phyloP scores from a whole-genome alignment of 2,113 vertebrate genomes.

The Macquaria australasica region DNA sequence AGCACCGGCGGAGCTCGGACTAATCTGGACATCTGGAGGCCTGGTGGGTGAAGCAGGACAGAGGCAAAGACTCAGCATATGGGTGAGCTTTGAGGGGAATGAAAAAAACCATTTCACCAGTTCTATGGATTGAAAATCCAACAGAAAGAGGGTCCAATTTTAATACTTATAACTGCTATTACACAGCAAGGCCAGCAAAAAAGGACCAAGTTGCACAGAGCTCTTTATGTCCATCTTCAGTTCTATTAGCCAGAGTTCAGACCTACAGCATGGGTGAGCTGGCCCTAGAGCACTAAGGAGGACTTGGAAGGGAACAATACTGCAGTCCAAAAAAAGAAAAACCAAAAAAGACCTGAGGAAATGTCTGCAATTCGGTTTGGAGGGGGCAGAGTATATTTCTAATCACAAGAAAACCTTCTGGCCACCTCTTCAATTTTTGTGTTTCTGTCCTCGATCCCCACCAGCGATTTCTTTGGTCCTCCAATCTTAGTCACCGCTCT shows the following conservation, averaged over 20 bases:
- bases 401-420: conserved; percentile 56
- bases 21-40: conserved; percentile 75
- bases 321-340: conserved; percentile 34
- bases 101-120: neutral
- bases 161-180: neutral
- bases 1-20: conserved; percentile 8
- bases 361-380: conserved; percentile 47
- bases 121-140: conserved; percentile 16
- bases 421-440: conserved; percentile 47
- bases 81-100: conserved; percentile 45
- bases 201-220: neutral
- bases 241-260: conserved; percentile 11
- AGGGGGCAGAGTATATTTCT: conserved; percentile 50
- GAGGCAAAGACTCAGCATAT: conserved; percentile 3
- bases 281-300: conserved; percentile 4
- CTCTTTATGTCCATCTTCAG: conserved; percentile 6
- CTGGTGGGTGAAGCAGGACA: conserved; percentile 29
- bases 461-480: conserved; percentile 27
- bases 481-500: conserved; percentile 43
- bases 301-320: conserved; percentile 31
- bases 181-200: neutral
- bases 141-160: conserved; percentile 1
- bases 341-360: conserved; percentile 12
- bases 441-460: conserved; percentile 47
- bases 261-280: conserved; percentile 9